Evolutionary conservation across 2,888 invertebrate species (phyloP), one percentile per base, ranked within the genome.

Genomic region (Plutella xylostella): DNA sequence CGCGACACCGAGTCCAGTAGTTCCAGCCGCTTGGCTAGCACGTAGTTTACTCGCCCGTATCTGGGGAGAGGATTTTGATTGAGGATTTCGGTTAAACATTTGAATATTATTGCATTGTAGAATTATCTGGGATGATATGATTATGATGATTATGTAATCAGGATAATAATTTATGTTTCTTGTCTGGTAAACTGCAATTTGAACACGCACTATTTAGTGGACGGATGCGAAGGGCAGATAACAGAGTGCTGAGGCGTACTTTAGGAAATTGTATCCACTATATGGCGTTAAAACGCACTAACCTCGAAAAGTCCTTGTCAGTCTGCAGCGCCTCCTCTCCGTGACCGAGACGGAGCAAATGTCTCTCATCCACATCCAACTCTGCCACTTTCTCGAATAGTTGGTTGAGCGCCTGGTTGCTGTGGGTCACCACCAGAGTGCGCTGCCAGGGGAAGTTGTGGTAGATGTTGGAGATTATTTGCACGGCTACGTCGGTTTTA

Each of bases 381-480:
- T 93, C 94, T 28, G 42, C 37, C 54, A 99, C 98, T 82, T 99
- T 99, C 75, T 99, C 99, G 76, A 99, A 99, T 49, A 99, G 87
- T 78, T 99, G 99, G 86, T 99, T 99, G 41, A 99, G 86, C 0
- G 99, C 99, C 82, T 98, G 98, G 89, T 99, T 99, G 42, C 98
- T 98, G 79, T 99, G 99, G 0, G 99, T 99, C 0, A 99, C 99
- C 60, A 99, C 98, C 43, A 99, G 84, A 0, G 98, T 99, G 37
- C 99, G 88, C 70, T 99, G 98, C 78, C 96, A 95, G 0, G 99
- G 98, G 76, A 96, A 98, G 78, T 99, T 99, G 84, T 99, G 99
- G 74, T 99, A 99, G 45, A 99, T 86, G 72, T 99, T 99, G 11
- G 98, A 97, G 63, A 99, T 99, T 55, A 99, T 99, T 77, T 99